These are phyloP conservation scores for Protobothrops mucrosquamatus DNA, from an alignment of 2,113 vertebrate species.

Conservation along the genomic window DNA sequence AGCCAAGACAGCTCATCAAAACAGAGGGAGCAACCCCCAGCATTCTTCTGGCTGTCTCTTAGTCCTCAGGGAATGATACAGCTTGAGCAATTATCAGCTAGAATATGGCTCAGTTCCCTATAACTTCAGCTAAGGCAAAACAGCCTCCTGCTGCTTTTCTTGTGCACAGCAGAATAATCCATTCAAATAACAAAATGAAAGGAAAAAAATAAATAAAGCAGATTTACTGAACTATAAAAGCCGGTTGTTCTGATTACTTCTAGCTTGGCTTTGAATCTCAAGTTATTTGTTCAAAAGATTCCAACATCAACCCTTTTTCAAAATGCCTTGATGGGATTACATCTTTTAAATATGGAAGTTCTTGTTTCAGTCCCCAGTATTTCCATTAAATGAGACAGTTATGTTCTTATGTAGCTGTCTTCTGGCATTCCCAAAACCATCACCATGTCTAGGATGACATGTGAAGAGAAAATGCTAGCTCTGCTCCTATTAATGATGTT, in stretches of 20 bases:
- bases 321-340: neutral
- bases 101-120: slow-evolving; percentile 1
- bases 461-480: neutral
- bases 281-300: neutral
- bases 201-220: neutral
- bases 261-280: neutral
- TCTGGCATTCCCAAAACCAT: neutral
- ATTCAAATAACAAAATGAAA: neutral
- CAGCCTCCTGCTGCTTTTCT: neutral
- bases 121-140: neutral
- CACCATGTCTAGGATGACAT: neutral
- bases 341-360: neutral
- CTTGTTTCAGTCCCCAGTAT: neutral
- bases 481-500: neutral
- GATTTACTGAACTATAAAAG: neutral
- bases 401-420: neutral
- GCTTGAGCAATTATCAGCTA: neutral
- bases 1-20: neutral
- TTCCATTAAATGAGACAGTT: neutral
- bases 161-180: neutral
- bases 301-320: neutral
- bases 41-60: neutral
- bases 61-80: neutral
- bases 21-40: neutral
- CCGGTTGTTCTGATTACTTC: neutral